A percentile compares a stretch with the other conserved stretches of the same genome.
Evolutionary conservation across 2,113 vertebrate species (phyloP).

Genomic region (Sturnira hondurensis): DNA sequence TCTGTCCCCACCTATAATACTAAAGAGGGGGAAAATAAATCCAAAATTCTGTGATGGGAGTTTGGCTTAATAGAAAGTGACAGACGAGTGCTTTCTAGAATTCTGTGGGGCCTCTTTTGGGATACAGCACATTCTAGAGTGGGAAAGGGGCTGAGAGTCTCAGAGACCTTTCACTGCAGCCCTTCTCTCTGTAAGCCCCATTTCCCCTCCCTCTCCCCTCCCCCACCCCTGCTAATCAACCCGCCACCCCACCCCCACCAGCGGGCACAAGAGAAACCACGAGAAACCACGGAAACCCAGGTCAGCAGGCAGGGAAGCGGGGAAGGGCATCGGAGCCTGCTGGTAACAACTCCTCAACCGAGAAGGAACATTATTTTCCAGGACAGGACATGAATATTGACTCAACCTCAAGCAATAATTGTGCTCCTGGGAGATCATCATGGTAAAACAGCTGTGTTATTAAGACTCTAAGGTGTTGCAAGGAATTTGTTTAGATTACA

Average conservation of each 20-base stretch:
- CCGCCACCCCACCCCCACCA: neutral
- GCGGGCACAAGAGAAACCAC: too few species aligned
- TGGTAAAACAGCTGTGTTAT: constrained; percentile 46
- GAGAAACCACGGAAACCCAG: neutral
- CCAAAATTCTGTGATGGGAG: neutral
- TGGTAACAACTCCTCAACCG: neutral
- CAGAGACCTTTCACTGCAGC: neutral
- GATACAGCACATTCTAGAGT: neutral
- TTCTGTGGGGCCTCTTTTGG: neutral
- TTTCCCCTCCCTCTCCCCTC: too few species aligned
- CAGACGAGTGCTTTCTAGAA: neutral
- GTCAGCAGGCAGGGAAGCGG: neutral
- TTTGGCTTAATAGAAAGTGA: neutral
- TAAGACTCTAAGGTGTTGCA: neutral
- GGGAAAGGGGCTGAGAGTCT: neutral
- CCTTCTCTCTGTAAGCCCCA: neutral
- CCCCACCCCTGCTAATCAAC: neutral
- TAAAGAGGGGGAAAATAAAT: neutral
- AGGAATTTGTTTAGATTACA: constrained; percentile 38
- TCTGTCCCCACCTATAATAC: neutral
- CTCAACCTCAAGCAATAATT: constrained; percentile 15
- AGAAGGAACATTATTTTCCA: neutral
- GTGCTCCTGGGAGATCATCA: neutral
- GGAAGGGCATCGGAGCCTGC: neutral
- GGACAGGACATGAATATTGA: constrained; percentile 15